A percentile compares a stretch with the other conserved stretches of the same genome.
These are phyloP conservation scores for Drosophila mayri DNA, from an alignment of 1,140 invertebrate genomes.

Conservation along the genomic window DNA sequence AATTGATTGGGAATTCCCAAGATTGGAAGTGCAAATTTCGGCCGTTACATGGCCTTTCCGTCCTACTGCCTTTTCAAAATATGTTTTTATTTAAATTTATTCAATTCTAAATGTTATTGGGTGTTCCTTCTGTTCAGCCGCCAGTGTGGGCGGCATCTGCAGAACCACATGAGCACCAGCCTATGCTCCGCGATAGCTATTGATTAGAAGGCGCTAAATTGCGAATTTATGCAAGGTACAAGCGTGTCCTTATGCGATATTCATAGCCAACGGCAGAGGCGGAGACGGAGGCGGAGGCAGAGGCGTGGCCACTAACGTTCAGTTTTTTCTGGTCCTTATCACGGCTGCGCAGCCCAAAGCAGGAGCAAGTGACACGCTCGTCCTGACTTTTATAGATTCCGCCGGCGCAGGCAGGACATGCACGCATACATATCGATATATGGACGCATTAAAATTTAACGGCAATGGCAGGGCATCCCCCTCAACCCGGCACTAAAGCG, in stretches of 20 bases:
- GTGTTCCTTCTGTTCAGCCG: too few relatives aligned
- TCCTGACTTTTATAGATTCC: constrained; percentile 64
- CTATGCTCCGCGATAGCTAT: constrained; percentile 8
- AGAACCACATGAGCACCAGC: neutral
- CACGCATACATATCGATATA: constrained; percentile 82
- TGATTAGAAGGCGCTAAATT: constrained; percentile 50
- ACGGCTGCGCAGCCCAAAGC: constrained; percentile 32
- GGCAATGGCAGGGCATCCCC: constrained; percentile 16
- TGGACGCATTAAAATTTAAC: constrained; percentile 84
- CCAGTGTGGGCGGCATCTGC: neutral
- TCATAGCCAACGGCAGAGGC: constrained; percentile 45
- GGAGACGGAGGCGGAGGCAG: constrained; percentile 9
- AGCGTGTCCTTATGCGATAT: constrained; percentile 64
- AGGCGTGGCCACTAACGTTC: constrained; percentile 15
- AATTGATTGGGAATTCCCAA: too few relatives aligned
- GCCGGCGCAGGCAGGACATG: constrained; percentile 36
- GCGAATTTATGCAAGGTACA: constrained; percentile 25
- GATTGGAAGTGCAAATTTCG: too few relatives aligned
- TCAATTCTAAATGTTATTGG: too few relatives aligned
- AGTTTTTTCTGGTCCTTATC: constrained; percentile 18
- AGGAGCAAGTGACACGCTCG: constrained; percentile 27
- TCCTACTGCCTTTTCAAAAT: too few relatives aligned
- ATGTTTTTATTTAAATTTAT: too few relatives aligned
- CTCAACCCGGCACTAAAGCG: constrained; percentile 45
- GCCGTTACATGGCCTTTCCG: too few relatives aligned